These are phyloP conservation scores for Orchesella flavescens DNA, from an alignment of 2,888 invertebrate genomes.

Conservation along the genomic window DNA sequence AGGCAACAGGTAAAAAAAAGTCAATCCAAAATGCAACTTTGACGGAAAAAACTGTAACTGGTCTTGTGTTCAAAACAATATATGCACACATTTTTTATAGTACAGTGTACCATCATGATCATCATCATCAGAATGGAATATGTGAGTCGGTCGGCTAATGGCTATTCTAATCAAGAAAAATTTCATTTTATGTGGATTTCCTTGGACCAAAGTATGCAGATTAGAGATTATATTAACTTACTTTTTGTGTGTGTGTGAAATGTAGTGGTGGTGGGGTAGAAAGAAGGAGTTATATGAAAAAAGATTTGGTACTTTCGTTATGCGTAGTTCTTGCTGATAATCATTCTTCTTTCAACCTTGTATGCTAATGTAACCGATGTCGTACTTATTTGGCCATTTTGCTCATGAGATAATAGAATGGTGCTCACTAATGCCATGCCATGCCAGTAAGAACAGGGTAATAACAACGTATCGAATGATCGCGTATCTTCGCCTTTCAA, in stretches of 20 bases:
- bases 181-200: conserved; percentile 58
- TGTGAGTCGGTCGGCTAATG: conserved; percentile 52
- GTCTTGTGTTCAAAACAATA: conserved; percentile 22
- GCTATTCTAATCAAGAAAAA: conserved; percentile 56
- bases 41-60: neutral
- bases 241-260: conserved; percentile 20
- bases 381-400: too few relatives aligned
- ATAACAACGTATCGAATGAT: too few relatives aligned
- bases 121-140: too few relatives aligned
- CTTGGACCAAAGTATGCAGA: conserved; percentile 52
- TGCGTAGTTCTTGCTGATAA: too few relatives aligned
- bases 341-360: too few relatives aligned
- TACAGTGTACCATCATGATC: neutral
- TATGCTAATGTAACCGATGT: too few relatives aligned
- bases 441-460: too few relatives aligned
- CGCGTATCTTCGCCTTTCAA: too few relatives aligned
- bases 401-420: too few relatives aligned
- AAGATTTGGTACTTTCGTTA: conserved; percentile 2
- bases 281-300: conserved; percentile 11
- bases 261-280: neutral
- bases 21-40: neutral
- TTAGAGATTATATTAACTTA: conserved; percentile 51
- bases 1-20: conserved; percentile 1
- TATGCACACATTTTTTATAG: conserved; percentile 5
- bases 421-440: too few relatives aligned